Base-by-base conservation (phyloP, 2,888 invertebrate species). In the Masnerella sp. region DNA sequence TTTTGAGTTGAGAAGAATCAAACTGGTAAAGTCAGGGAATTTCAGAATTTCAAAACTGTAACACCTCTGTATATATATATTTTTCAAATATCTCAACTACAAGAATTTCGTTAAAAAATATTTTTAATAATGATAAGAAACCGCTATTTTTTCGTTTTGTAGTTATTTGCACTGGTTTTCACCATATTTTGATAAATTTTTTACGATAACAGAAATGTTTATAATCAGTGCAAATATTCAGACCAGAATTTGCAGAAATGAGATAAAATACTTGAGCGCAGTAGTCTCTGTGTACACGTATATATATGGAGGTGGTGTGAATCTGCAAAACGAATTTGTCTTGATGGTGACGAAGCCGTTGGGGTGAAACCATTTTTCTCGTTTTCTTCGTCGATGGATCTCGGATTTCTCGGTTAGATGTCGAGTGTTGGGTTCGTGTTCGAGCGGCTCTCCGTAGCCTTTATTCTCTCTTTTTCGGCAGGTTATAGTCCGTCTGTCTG, bases 311-410 rank as follows among this genome's bases (percentile, higher is more conserved):
- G 36, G 65, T 61, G 49, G 59, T 42, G 64, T 30, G 51, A 70
- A 70, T 18, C 43, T 54, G 61, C 65, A 61, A 74, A 74, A 70
- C 70, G 69, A 74, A 74, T 74, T 74, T 62, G 62, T 56, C 68
- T 68, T 62, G 68, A 68, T 68, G 58, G 64, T 56, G 68, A 71
- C 64, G 65, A 71, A 71, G 59, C 56, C 71, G 59, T 58, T 67
- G 61, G 67, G 62, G 68, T 74, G 68, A 74, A 74, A 74, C 62
- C 56, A 54, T 54, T 69, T 58, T 59, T 59, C 56, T 74, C 69
- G 65, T 74, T 74, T 74, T 74, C 74, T 69, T 62, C 72, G 67
- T 61, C 73, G 73, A 68, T 68, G 52, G 68, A 54, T 72, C 65
- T 67, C 61, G 72, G 72, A 74, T 68, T 68, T 64, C 69, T 74